Evolutionary conservation across 2,888 invertebrate genomes (phyloP), one percentile per base, ranked within the genome.

Genomic region (Graphium colonna): DNA sequence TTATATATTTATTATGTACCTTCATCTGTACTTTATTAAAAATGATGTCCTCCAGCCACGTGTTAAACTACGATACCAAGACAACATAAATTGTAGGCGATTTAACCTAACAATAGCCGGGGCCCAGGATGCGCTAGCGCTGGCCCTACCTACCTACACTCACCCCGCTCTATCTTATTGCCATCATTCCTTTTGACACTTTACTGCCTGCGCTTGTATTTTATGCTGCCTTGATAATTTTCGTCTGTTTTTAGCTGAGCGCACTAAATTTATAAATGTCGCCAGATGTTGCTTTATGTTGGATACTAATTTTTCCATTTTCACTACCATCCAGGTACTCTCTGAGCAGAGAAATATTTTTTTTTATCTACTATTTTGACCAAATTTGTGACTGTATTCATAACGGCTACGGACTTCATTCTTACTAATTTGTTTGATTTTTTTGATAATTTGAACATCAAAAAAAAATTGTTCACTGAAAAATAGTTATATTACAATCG

Each of bases 111-210:
- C 84, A 83, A 85, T 79, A 68, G 79, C 68, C 63, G 64, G 73
- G 60, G 69, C 63, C 55, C 71, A 70, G 72, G 73, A 73, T 70
- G 73, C 70, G 64, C 69, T 62, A 54, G 70, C 65, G 58, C 62
- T 42, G 61, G 57, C 64, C n/a, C n/a, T n/a, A n/a, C n/a, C n/a
- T 63, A 61, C 81, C 78, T 79, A 79, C 82, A 68, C 69, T 65
- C 54, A 68, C 69, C 65, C 71, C 65, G 67, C 70, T 71, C 64
- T 84, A 83, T 81, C 79, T 83, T 83, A 82, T 81, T 78, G 76
- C 80, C 69, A 77, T 79, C 77, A 77, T 79, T 77, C 77, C 78
- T 76, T 75, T 74, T 78, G 78, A 80, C 82, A 84, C 75, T 85
- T 84, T 81, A 85, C 68, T 79, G 78, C 78, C 71, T 71, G 65